Evolutionary conservation across 2,797 vertebrate genomes (phyloP).

Genomic region (Menidia menidia): DNA sequence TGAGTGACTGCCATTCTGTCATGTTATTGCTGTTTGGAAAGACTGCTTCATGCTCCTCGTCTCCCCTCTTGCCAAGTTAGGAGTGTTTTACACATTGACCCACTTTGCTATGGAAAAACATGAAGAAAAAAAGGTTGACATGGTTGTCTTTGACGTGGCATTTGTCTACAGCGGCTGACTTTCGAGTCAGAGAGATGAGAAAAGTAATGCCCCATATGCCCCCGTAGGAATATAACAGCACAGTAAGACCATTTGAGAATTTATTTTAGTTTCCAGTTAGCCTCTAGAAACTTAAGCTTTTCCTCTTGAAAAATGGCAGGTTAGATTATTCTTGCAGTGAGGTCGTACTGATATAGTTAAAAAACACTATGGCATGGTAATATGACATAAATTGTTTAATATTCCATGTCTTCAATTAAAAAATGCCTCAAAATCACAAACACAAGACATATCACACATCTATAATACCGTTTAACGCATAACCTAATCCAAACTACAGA

Average conservation of each 20-base stretch:
- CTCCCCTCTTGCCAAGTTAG: constrained; percentile 73
- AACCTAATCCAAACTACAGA: too few species aligned
- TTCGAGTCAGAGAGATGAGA: constrained; percentile 26
- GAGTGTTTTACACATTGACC: constrained; percentile 85
- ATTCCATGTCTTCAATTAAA: too few species aligned
- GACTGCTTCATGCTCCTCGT: constrained; percentile 73
- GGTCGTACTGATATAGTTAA: not conserved
- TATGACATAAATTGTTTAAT: too few species aligned
- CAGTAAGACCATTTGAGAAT: constrained; percentile 16
- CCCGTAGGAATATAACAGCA: constrained; percentile 52
- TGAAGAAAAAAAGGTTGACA: constrained; percentile 50
- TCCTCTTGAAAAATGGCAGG: not conserved
- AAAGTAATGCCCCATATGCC: constrained; percentile 45
- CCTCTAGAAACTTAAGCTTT: constrained; percentile 9
- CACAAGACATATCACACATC: too few species aligned
- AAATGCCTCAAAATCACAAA: too few species aligned
- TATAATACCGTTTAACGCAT: too few species aligned
- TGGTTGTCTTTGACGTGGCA: constrained; percentile 69
- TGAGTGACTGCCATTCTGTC: constrained; percentile 63
- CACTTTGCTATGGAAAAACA: constrained; percentile 82
- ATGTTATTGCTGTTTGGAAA: constrained; percentile 78
- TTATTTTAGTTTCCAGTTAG: constrained; percentile 16
- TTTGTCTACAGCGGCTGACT: constrained; percentile 53
- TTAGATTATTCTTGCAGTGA: not conserved
- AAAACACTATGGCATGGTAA: not conserved